A percentile compares a stretch with the other conserved stretches of the same genome.
phyloP scores from a whole-genome alignment of 35 echinoderm and acorn worm species.

The Apostichopus parvimensis region DNA sequence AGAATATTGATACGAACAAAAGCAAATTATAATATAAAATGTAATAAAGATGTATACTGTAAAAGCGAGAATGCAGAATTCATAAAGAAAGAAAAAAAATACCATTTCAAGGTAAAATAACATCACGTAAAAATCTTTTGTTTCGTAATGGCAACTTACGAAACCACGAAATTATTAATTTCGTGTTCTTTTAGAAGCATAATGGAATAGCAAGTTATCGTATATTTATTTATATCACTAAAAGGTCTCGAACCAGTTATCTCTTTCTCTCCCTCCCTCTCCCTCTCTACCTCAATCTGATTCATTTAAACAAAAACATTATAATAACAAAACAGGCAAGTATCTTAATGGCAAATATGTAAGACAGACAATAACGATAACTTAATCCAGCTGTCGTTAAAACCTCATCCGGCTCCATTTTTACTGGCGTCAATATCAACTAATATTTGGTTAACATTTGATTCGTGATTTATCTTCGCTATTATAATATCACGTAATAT shows the following conservation, averaged over 20 bases:
- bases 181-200: not conserved
- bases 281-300: not conserved
- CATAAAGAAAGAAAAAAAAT: not conserved
- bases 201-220: too few relatives aligned
- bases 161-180: not conserved
- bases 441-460: not conserved
- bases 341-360: not conserved
- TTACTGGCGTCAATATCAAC: constrained; percentile 22
- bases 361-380: not conserved
- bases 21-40: not conserved
- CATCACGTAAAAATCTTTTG: not conserved
- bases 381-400: constrained; percentile 30
- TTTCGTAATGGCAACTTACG: not conserved
- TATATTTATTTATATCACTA: not conserved
- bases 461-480: not conserved
- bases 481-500: not conserved
- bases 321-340: not conserved
- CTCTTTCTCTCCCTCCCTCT: not conserved
- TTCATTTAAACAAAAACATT: not conserved
- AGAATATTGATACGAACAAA: not conserved
- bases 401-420: constrained; percentile 10
- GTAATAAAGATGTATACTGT: not conserved
- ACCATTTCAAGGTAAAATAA: not conserved
- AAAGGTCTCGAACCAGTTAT: not conserved
- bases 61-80: too few relatives aligned